Evolutionary conservation across 2,888 invertebrate genomes (phyloP), one percentile per base, ranked within the genome.

Genomic region (Xylophagus ater): DNA sequence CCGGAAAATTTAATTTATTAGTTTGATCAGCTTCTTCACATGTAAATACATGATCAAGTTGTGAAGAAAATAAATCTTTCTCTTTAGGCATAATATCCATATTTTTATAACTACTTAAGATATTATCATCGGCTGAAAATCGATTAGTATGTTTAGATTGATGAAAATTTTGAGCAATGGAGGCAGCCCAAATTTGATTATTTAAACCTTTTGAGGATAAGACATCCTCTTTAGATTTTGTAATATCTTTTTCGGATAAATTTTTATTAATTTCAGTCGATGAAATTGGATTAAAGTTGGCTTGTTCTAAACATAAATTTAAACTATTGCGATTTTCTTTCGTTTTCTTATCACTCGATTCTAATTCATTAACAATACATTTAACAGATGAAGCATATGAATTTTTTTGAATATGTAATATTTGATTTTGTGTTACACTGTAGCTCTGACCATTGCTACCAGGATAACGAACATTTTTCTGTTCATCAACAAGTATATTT

Each of bases 351-450:
- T 64, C 60, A 15, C 60, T 62, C 21, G 69, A 68, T 64, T 86
- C 84, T 49, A 85, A 70, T 57, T 81, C 82, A 57, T 72, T 76
- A 26, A 85, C 78, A 50, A 81, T 73, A 50, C 78, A 78, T 51
- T 78, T 78, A 39, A 82, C 81, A 40, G 35, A 19, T 33, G 37
- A 14, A 21, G 58, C 54, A 26, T 58, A 46, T 49, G 58, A 49
- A 52, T 76, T 73, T 48, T 75, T 75, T 49, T 83, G 81, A 48
- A 89, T 70, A 53, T 87, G 79, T 46, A 88, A 78, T 53, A 88
- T 86, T 70, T 87, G 84, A 64, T 89, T 89, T 52, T 87, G 89
- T 31, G 89, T 88, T 19, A 89, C 88, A 60, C 87, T 87, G 65
- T 89, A 89, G 49, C 81, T 80, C 52, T 81, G 76, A 24, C 88